Base-by-base conservation (phyloP, 1,140 invertebrate genomes). In the Neodiprion lecontei region DNA sequence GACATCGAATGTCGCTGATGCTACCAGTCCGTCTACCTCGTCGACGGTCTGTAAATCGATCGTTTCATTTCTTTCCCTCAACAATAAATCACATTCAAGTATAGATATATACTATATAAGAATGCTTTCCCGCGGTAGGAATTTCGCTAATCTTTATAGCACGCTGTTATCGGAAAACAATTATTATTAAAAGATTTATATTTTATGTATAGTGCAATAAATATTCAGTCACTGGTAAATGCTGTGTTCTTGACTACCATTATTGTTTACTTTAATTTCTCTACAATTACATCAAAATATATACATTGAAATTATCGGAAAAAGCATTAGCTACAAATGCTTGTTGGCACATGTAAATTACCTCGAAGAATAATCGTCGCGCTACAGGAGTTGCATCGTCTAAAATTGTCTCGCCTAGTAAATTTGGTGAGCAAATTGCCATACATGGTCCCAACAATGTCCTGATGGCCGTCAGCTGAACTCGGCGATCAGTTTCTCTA, bases 401-500 rank as follows among this genome's bases (percentile, higher is more conserved):
- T 48, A 87, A 84, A 73, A 84, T 76, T 76, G 76, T 73, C 12
- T 83, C 76, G 11, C 84, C 77, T 11, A 85, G 70, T 9, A 40
- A 79, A 17, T 83, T 75, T 14, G 69, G 70, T 67, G 79, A 61
- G 17, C 76, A 84, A 71, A 72, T 74, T 48, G 80, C 76, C 10
- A 85, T 73, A 75, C 75, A 83, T 75, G 76, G 73, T 23, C 81
- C 74, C 72, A 86, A 73, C 48, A 72, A 69, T 40, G 78, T 69
- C 21, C 78, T 69, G 47, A 83, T 73, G 7, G 67, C 72, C 65
- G 78, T 71, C 21, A 70, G 50, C n/a, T 61, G 53, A 5, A 61
- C 11, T 12, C n/a, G 53, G 8, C 53, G 9, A 9, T 61, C 53
- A 61, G 53, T 17, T 61, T 61, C 53, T 61, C 53, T 61, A 17